Percentiles rank a stretch among this genome's conserved stretches.
These are phyloP conservation scores for Calephelis virginiensis DNA, from an alignment of 1,140 invertebrate genomes.

Conservation along the genomic window DNA sequence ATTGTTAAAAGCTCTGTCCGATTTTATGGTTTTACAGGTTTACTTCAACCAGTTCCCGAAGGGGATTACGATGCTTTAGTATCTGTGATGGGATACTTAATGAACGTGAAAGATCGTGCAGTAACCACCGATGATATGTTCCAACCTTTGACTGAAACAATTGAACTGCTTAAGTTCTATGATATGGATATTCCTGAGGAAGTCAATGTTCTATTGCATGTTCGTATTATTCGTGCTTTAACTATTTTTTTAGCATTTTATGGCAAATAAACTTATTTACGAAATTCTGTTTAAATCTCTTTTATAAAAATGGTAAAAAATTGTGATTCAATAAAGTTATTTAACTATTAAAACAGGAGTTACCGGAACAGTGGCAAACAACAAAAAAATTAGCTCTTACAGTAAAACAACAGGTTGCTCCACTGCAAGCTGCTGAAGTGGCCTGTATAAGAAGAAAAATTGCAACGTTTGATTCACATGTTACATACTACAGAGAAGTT, in stretches of 20 bases:
- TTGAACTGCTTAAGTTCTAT: slow-evolving; percentile 90
- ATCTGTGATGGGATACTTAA: slow-evolving; percentile 89
- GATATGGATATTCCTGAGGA: slow-evolving; percentile 94
- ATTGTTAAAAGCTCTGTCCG: too few relatives aligned
- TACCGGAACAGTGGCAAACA: slow-evolving; percentile 97
- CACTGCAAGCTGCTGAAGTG: slow-evolving; percentile 96
- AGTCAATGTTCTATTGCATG: slow-evolving; percentile 88
- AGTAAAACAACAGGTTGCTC: slow-evolving; percentile 96
- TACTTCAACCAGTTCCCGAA: slow-evolving; percentile 90
- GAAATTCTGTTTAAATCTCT: too few relatives aligned
- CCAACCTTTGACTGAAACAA: slow-evolving; percentile 92
- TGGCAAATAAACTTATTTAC: neutral
- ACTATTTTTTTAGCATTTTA: neutral
- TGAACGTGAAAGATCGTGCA: slow-evolving; percentile 90
- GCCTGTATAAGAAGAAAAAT: slow-evolving; percentile 92
- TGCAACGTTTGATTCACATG: slow-evolving; percentile 89
- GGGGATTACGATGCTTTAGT: slow-evolving; percentile 89
- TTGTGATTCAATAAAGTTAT: slow-evolving; percentile 24
- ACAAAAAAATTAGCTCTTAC: slow-evolving; percentile 95
- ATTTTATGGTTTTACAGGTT: slow-evolving; percentile 63
- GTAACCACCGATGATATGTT: slow-evolving; percentile 94
- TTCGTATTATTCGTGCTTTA: slow-evolving; percentile 62
- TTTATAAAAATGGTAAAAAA: neutral
- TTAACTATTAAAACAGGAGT: slow-evolving; percentile 81
- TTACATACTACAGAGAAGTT: slow-evolving; percentile 91